A percentile compares a stretch with the other conserved stretches of the same genome.
Evolutionary conservation across 2,113 vertebrate genomes (phyloP).

Genomic region (Riparia riparia): DNA sequence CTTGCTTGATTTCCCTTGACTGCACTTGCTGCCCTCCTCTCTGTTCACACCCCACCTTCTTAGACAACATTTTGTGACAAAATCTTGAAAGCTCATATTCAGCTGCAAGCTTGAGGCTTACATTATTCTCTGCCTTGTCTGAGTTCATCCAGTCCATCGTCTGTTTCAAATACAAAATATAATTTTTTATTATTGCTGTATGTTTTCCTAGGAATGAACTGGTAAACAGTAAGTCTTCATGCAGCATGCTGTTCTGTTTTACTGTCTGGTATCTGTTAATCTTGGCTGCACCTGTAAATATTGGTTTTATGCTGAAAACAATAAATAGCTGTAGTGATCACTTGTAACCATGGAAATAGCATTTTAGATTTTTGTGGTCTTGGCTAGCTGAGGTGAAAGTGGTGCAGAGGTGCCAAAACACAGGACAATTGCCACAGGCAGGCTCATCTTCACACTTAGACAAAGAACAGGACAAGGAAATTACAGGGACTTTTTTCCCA

Average conservation of each 20-base stretch:
- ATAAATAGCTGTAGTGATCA: background rate
- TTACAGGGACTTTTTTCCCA: background rate
- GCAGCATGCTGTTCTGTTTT: background rate
- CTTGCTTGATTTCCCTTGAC: background rate
- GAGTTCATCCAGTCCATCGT: background rate
- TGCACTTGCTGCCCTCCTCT: background rate
- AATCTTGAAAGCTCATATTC: background rate
- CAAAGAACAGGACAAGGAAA: background rate
- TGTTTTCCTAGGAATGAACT: background rate
- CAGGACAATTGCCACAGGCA: background rate
- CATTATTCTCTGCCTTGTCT: background rate
- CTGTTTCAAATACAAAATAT: background rate
- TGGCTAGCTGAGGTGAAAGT: background rate
- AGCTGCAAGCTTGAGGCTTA: background rate
- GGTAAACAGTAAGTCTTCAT: background rate
- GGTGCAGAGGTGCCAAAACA: background rate
- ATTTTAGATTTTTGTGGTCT: background rate
- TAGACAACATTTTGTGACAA: background rate
- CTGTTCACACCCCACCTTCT: background rate
- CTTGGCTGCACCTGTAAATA: background rate
- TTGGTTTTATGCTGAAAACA: background rate
- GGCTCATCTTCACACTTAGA: background rate
- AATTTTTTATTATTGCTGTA: background rate
- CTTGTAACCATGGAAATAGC: background rate
- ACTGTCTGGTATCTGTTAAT: background rate